Percentiles rank a stretch among this genome's conserved stretches.
phyloP scores from a whole-genome alignment of 2,888 invertebrate genomes.

The Helicoverpa assulta region DNA sequence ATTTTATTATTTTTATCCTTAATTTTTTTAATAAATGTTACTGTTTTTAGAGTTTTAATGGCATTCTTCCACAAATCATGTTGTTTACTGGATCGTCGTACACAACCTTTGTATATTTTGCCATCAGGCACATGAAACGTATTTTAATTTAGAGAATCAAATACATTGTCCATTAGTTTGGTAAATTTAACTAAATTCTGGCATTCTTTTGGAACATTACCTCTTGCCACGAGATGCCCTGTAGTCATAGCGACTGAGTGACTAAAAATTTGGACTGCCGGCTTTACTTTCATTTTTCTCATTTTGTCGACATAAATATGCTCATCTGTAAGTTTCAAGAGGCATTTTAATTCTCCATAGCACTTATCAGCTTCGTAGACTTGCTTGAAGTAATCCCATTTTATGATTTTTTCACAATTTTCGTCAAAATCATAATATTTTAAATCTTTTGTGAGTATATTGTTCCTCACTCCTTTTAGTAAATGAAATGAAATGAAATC shows the following conservation, averaged over 20 bases:
- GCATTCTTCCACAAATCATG: constrained; percentile 33
- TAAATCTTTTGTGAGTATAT: constrained; percentile 19
- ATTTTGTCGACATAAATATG: constrained; percentile 23
- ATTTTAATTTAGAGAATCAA: constrained; percentile 19
- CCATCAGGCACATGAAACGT: constrained; percentile 11
- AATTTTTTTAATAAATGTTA: constrained; percentile 12
- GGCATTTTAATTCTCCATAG: constrained; percentile 16
- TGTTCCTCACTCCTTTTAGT: constrained; percentile 23
- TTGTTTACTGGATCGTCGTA: constrained; percentile 4
- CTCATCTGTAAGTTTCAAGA: constrained; percentile 7
- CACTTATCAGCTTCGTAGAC: constrained; percentile 16
- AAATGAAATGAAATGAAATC: too few relatives aligned
- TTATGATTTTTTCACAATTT: constrained; percentile 1
- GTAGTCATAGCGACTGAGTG: constrained; percentile 9
- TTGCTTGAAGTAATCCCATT: constrained; percentile 28
- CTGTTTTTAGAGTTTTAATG: constrained; percentile 22
- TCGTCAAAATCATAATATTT: constrained; percentile 18
- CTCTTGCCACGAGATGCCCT: constrained; percentile 23
- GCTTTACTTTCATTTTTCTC: constrained; percentile 13
- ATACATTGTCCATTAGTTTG: constrained; percentile 23
- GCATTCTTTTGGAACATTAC: constrained; percentile 15
- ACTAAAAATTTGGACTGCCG: constrained; percentile 15
- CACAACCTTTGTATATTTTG: constrained; percentile 28
- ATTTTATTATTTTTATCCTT: constrained; percentile 6
- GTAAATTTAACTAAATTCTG: constrained; percentile 6